phyloP scores from a whole-genome alignment of 2,797 vertebrate genomes.

The Gymnothorax javanicus region DNA sequence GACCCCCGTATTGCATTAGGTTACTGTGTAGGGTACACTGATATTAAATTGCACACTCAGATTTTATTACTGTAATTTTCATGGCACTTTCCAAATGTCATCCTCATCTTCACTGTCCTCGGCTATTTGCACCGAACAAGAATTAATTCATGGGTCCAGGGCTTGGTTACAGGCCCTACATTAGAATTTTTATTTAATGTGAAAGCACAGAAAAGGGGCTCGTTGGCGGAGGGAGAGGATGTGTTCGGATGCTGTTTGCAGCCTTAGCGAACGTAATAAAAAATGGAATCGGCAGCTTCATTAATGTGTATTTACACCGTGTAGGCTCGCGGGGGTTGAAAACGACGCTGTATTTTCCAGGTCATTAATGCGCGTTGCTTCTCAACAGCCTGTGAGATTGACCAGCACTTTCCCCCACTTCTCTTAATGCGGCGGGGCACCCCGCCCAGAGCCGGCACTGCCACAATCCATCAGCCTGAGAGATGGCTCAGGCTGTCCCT shows the following conservation, averaged over 20 bases:
- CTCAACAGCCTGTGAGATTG: not conserved
- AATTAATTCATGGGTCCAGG: slow-evolving; percentile 2
- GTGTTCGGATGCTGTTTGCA: not conserved
- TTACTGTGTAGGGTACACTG: not conserved
- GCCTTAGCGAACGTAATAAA: slow-evolving; percentile 15
- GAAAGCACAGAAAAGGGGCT: not conserved
- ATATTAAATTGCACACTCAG: not conserved
- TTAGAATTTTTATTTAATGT: not conserved
- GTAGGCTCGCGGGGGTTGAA: slow-evolving; percentile 20
- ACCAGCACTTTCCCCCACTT: slow-evolving; percentile 23
- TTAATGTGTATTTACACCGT: slow-evolving; percentile 34
- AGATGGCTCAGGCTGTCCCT: not conserved
- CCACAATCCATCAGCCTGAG: slow-evolving; percentile 35
- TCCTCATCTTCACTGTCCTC: not conserved
- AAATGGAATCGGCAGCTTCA: slow-evolving; percentile 25
- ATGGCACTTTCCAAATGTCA: not conserved
- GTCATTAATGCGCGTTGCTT: not conserved
- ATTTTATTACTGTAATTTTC: slow-evolving; percentile 8
- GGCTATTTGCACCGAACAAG: not conserved
- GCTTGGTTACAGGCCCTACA: not conserved
- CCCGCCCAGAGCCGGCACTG: slow-evolving; percentile 15
- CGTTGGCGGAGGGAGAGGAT: not conserved
- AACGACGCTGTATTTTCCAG: slow-evolving; percentile 17
- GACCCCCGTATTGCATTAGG: too few species aligned
- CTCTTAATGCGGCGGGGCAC: slow-evolving; percentile 17